Conservation (phyloP, 2,113 vertebrate genomes). For the Brevimyrus niger region DNA sequence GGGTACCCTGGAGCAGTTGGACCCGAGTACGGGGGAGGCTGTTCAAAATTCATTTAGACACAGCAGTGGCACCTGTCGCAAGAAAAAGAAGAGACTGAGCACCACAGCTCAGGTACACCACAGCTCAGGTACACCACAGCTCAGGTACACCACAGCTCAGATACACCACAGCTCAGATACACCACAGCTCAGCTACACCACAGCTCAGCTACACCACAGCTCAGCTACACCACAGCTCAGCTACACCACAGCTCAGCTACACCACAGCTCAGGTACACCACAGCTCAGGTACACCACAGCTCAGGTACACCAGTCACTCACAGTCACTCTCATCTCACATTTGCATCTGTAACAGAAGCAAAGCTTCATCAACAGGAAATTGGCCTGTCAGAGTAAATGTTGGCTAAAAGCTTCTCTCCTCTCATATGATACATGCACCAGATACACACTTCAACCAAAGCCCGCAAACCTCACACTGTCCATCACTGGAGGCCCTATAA, state of each 20-base stretch:
- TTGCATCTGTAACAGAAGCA: neutral
- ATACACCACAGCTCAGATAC: neutral
- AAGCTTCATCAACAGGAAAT: neutral
- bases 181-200: neutral
- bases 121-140: neutral
- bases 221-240: neutral
- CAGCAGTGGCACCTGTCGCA: constrained; percentile 46
- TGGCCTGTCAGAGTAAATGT: neutral
- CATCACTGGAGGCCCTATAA: neutral
- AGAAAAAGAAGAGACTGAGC: constrained; percentile 23
- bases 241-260: neutral
- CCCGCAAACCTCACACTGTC: neutral
- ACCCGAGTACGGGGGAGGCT: constrained; percentile 80
- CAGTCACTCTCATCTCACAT: neutral
- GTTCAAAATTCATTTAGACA: constrained; percentile 73
- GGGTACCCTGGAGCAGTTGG: constrained; percentile 63
- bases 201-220: neutral
- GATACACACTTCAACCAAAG: neutral
- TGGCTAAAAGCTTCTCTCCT: neutral
- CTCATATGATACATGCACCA: neutral
- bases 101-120: neutral
- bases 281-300: neutral
- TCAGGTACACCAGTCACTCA: neutral
- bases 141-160: neutral
- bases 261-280: neutral